Percentiles rank a stretch among this genome's conserved stretches.
These are phyloP conservation scores for Brevimyrus niger DNA, from an alignment of 2,113 vertebrate species.

Conservation along the genomic window DNA sequence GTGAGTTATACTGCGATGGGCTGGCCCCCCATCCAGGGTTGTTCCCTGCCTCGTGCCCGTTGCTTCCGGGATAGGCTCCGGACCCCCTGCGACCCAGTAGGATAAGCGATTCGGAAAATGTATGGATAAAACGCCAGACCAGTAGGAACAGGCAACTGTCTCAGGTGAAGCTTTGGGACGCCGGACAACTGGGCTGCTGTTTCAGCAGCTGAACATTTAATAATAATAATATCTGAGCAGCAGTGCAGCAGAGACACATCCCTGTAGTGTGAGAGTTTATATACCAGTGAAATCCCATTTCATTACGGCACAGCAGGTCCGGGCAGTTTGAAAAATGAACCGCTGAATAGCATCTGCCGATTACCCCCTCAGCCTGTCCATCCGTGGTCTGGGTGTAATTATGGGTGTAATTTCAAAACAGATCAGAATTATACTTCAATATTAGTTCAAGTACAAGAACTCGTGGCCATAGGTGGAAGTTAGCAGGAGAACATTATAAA, in stretches of 20 bases:
- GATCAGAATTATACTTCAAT: background rate
- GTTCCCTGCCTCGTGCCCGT: no score
- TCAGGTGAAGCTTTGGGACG: background rate
- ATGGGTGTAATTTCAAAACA: background rate
- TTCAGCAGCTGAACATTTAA: background rate
- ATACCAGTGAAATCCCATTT: background rate
- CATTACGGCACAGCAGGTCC: background rate
- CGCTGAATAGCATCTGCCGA: background rate
- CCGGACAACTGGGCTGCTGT: background rate
- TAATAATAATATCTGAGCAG: background rate
- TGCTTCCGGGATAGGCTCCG: no score
- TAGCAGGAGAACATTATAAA: no score
- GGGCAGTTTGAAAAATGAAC: background rate
- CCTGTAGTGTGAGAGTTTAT: background rate
- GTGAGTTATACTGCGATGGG: no score
- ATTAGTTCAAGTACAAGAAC: no score
- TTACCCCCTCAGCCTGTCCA: background rate
- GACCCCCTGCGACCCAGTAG: no score
- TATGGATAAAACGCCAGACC: background rate
- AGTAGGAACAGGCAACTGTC: background rate
- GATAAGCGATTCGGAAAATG: no score
- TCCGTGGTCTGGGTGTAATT: background rate
- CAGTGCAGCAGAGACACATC: background rate
- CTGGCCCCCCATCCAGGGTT: no score
- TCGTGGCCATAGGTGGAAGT: no score